These are phyloP conservation scores for Hydrolagus affinis DNA, from an alignment of 2,113 vertebrate species.

Conservation along the genomic window DNA sequence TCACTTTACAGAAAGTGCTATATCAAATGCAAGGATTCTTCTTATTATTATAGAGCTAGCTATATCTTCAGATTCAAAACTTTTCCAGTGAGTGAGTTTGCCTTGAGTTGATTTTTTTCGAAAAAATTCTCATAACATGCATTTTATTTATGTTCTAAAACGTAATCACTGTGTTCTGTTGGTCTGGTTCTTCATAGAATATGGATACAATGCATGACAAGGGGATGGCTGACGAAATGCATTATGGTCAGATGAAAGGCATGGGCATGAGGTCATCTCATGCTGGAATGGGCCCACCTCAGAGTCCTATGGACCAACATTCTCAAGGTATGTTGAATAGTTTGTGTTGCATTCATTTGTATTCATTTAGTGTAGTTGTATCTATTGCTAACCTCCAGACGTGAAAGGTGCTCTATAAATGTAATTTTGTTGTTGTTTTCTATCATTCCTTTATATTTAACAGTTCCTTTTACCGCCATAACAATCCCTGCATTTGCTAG, in stretches of 20 bases:
- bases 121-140: neutral
- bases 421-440: too few relatives aligned
- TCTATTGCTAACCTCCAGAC: neutral
- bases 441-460: neutral
- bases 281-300: constrained; percentile 91
- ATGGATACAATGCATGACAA: constrained; percentile 89
- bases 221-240: constrained; percentile 77
- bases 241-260: constrained; percentile 84
- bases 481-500: too few relatives aligned
- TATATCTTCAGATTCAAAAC: neutral
- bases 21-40: too few relatives aligned
- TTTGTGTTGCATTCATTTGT: neutral
- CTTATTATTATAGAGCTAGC: neutral
- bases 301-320: constrained; percentile 96
- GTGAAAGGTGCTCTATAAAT: too few relatives aligned
- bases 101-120: neutral
- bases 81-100: neutral
- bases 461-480: neutral
- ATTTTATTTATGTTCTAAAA: constrained; percentile 36
- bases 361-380: neutral
- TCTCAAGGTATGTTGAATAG: constrained; percentile 74
- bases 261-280: constrained; percentile 80
- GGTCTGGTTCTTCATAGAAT: constrained; percentile 55
- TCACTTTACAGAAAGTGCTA: too few relatives aligned
- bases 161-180: constrained; percentile 32